Conservation (phyloP, 2,888 invertebrate genomes). For the Leistus spinibarbis region DNA sequence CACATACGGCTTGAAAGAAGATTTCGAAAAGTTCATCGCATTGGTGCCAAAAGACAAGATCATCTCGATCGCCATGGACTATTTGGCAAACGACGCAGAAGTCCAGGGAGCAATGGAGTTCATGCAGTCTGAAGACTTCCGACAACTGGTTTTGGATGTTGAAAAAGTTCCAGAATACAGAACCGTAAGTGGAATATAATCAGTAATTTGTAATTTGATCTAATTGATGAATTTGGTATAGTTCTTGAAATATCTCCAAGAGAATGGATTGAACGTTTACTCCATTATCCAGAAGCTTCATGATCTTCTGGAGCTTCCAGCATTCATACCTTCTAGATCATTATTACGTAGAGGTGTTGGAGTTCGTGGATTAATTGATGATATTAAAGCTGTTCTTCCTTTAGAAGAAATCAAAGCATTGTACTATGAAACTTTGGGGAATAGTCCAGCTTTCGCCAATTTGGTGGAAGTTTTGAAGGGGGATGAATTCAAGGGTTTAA, state of each 20-base stretch:
- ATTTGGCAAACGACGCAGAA: conserved; percentile 45
- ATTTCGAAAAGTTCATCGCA: conserved; percentile 44
- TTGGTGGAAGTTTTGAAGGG: conserved; percentile 45
- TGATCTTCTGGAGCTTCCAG: conserved; percentile 43
- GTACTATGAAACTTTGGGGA: conserved; percentile 47
- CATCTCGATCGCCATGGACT: conserved; percentile 43
- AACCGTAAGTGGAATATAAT: conserved; percentile 1
- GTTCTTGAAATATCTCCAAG: conserved; percentile 47
- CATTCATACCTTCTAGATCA: conserved; percentile 1
- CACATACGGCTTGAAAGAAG: conserved; percentile 33
- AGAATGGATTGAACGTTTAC: conserved; percentile 48
- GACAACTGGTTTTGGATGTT: conserved; percentile 42
- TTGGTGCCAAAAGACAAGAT: conserved; percentile 46
- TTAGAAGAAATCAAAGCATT: conserved; percentile 46
- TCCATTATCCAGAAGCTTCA: conserved; percentile 46
- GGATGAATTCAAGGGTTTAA: conserved; percentile 44
- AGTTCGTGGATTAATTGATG: conserved; percentile 44
- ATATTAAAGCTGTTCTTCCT: conserved; percentile 47
- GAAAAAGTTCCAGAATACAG: conserved; percentile 40
- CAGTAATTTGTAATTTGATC: not conserved
- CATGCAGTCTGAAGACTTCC: conserved; percentile 47
- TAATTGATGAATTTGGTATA: not conserved
- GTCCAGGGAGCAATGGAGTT: conserved; percentile 44
- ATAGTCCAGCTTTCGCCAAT: conserved; percentile 45
- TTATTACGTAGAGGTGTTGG: conserved; percentile 43